Evolutionary conservation across 2,888 invertebrate species (phyloP), one percentile per base, ranked within the genome.

Genomic region (Brachynemurus nebulosus): DNA sequence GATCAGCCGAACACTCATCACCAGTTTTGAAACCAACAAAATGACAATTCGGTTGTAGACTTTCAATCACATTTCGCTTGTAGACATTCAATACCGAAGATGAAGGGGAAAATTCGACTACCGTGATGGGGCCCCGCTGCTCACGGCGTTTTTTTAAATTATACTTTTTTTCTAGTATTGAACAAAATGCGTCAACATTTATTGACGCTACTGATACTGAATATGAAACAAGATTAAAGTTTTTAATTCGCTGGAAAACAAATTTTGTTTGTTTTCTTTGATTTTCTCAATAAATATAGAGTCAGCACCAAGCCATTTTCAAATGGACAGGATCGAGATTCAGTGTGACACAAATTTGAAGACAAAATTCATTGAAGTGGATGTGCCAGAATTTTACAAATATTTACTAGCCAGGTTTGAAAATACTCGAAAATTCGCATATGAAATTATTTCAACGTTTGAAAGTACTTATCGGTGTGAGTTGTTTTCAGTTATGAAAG

Each of bases 171-270:
- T n/a, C n/a, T n/a, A n/a, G n/a, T n/a, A n/a, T n/a, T n/a, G n/a
- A n/a, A n/a, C n/a, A n/a, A n/a, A n/a, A n/a, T n/a, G n/a, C n/a
- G n/a, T n/a, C n/a, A n/a, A n/a, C n/a, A n/a, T n/a, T n/a, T n/a
- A n/a, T n/a, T n/a, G n/a, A n/a, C n/a, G n/a, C n/a, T n/a, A n/a
- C n/a, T n/a, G n/a, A n/a, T n/a, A 51, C 42, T 48, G 45, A 52
- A 50, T 50, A 50, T 50, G 47, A 48, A 50, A 50, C 49, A 47
- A 51, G 46, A 20, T 48, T 50, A 49, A 17, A 25, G 38, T 41
- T 49, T 52, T 52, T 51, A 27, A 48, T 48, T 35, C 48, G 36
- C 12, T 47, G 48, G 39, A 44, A 42, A 49, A 38, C 44, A 37
- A n/a, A n/a, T n/a, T n/a, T n/a, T 46, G 45, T 5, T 16, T 50